Evolutionary conservation across 2,797 vertebrate species (phyloP), one percentile per base, ranked within the genome.

Genomic region (Chanos chanos): DNA sequence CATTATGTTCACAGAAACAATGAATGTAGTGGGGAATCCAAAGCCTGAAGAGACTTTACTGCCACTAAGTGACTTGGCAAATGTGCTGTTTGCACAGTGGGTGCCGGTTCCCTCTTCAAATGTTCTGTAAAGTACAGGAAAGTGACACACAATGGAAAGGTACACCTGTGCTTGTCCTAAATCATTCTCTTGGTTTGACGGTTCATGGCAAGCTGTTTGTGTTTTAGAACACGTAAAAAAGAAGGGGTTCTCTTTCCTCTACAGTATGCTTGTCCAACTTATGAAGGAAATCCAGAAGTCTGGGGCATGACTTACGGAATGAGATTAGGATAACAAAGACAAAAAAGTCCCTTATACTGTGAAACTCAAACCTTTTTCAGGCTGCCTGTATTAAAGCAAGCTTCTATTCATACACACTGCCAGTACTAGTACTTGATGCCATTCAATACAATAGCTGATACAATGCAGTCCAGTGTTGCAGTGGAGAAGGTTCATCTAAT

Each of bases 221-320:
- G 52, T 79, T 57, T 64, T 36, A 56, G 68, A 52, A 33, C 45
- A 22, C 63, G 34, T 33, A 55, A 43, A 70, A 75, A 69, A 69
- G 67, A 70, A 71, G 71, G 54, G 22, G 57, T 76, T 61, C 63
- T 63, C 61, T 81, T 74, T 72, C 61, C 65, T 69, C 25, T 59
- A 81, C 72, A 78, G 7, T 71, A 75, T 64, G 70, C 76, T 78
- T 72, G 75, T 76, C 80, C 80, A 58, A 68, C 77, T 81, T 82
- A 87, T 86, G 75, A 83, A 81, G 82, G 79, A 86, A 86, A 63
- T 28, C 64, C 78, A 86, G 83, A 75, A 73, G 81, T 72, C 78
- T 71, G 67, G 68, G 75, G 72, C 71, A 54, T 13, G 58, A 77
- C 78, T 74, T 10, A 34, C 9, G 2, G 69, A 73, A 72, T 69